Percentiles rank a stretch among this genome's conserved stretches.
Conservation (phyloP, 2,797 vertebrate species). For the Parambassis ranga region DNA sequence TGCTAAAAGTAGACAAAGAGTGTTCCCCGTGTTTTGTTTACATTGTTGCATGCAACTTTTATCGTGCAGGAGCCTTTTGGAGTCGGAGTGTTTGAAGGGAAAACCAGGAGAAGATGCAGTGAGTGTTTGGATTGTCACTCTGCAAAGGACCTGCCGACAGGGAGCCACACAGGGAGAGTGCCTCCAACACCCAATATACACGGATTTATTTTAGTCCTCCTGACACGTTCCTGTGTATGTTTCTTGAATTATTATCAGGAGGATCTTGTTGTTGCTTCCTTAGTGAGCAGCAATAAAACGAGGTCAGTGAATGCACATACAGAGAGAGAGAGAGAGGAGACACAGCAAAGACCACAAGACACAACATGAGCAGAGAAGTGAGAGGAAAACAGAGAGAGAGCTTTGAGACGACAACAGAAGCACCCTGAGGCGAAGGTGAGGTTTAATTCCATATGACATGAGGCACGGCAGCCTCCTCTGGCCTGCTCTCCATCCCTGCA, state of each 20-base stretch:
- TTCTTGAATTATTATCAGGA: not conserved
- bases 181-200: not conserved
- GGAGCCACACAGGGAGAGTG: not conserved
- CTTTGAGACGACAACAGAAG: conserved; percentile 8
- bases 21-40: not conserved
- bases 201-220: not conserved
- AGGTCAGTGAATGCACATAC: not conserved
- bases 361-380: not conserved
- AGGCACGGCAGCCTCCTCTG: conserved; percentile 12
- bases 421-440: conserved; percentile 25
- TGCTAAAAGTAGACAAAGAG: not conserved
- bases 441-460: conserved; percentile 17
- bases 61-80: not conserved
- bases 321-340: not conserved
- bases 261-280: not conserved
- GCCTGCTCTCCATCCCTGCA: not conserved
- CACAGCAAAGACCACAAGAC: not conserved
- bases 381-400: conserved; percentile 1
- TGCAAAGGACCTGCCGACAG: not conserved
- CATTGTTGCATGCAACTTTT: not conserved
- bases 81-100: not conserved
- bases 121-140: not conserved
- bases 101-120: not conserved
- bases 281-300: not conserved
- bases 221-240: conserved; percentile 3